A percentile compares a stretch with the other conserved stretches of the same genome.
phyloP scores from a whole-genome alignment of 1,140 invertebrate species.

The Eumeta japonica region DNA sequence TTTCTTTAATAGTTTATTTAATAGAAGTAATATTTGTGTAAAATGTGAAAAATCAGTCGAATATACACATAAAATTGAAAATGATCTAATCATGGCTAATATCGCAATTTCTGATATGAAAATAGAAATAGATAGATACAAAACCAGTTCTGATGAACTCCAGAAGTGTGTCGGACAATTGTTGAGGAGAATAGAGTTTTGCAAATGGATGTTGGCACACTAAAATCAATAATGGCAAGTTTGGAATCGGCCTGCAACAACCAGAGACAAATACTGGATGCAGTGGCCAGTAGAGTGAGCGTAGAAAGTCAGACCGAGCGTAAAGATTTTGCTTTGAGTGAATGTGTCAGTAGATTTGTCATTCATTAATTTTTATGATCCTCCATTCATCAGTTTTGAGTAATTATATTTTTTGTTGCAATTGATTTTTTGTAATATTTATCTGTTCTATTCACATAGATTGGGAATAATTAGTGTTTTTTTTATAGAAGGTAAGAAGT shows the following conservation, averaged over 20 bases:
- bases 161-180: conserved; percentile 24
- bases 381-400: conserved; percentile 8
- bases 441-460: background rate
- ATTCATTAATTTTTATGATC: no score
- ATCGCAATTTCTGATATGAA: no score
- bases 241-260: conserved; percentile 22
- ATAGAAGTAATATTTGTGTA: no score
- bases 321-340: conserved; percentile 24
- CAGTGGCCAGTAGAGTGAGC: conserved; percentile 9
- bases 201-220: conserved; percentile 18
- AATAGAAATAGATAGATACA: no score
- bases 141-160: no score
- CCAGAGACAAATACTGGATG: conserved; percentile 17
- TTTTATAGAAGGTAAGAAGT: conserved; percentile 20
- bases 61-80: no score
- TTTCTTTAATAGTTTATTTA: no score
- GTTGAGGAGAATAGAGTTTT: conserved; percentile 21
- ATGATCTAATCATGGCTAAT: no score
- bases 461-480: conserved; percentile 8
- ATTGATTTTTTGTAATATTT: conserved; percentile 2
- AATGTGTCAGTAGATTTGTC: no score
- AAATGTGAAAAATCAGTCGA: no score
- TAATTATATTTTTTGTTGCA: conserved; percentile 5
- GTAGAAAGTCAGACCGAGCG: conserved; percentile 24
- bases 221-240: conserved; percentile 21